phyloP scores from a whole-genome alignment of 2,888 invertebrate species.

The Acholoe squamosa region DNA sequence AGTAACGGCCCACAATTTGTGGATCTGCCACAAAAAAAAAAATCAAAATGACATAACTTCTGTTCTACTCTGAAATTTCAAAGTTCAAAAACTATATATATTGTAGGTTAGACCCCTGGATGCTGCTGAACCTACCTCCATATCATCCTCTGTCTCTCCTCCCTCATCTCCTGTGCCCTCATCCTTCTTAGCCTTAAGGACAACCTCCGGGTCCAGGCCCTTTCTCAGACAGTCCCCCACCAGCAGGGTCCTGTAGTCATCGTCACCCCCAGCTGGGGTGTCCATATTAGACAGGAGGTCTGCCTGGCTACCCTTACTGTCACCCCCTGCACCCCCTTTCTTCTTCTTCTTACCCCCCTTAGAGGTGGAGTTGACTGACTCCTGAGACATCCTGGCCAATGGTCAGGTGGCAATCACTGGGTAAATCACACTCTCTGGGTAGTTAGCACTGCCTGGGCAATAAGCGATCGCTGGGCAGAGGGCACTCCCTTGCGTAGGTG shows the following conservation, averaged over 20 bases:
- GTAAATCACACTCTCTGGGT: too few species aligned
- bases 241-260: background rate
- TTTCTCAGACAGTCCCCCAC: slow-evolving; percentile 12
- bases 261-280: background rate
- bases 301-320: background rate
- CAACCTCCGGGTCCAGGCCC: slow-evolving; percentile 9
- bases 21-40: too few species aligned
- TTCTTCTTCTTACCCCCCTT: background rate
- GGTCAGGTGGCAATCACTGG: background rate
- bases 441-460: too few species aligned
- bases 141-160: slow-evolving; percentile 11
- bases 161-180: background rate
- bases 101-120: too few species aligned
- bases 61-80: too few species aligned
- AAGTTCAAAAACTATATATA: too few species aligned
- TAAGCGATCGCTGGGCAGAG: too few species aligned
- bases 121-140: background rate
- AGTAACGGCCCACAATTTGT: too few species aligned
- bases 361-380: background rate
- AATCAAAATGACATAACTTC: too few species aligned
- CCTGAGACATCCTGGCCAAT: background rate
- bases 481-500: too few species aligned
- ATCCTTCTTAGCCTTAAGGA: background rate
- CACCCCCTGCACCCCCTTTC: background rate
- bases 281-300: background rate